Evolutionary conservation across 2,797 vertebrate species (phyloP).

Genomic region (Myotis vivesi): DNA sequence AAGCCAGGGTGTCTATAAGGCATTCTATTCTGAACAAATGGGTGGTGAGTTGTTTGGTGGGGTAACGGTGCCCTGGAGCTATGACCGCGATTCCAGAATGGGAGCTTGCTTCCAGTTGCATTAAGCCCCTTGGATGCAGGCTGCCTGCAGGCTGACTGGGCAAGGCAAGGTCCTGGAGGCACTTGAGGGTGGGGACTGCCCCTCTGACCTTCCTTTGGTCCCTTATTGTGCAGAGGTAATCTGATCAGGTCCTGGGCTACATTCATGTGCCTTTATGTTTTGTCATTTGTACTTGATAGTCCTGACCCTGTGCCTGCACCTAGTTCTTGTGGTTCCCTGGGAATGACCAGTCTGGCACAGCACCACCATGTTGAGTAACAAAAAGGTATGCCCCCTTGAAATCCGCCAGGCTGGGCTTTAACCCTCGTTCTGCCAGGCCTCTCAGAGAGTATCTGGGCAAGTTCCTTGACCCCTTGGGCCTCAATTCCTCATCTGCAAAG

Average conservation of each 20-base stretch:
- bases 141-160: neutral
- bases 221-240: neutral
- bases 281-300: neutral
- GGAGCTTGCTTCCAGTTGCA: neutral
- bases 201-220: neutral
- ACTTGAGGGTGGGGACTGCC: neutral
- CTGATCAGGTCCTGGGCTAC: neutral
- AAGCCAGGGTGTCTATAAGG: neutral
- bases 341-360: neutral
- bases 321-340: neutral
- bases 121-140: neutral
- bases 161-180: neutral
- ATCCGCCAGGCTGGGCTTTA: neutral
- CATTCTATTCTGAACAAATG: neutral
- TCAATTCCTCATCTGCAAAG: neutral
- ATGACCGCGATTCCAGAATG: neutral
- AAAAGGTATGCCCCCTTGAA: neutral
- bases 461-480: neutral
- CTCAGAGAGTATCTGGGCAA: rapidly evolving
- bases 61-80: neutral
- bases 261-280: neutral
- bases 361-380: neutral
- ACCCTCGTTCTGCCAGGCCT: too few species aligned
- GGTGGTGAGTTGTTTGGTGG: neutral
- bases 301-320: neutral